These are phyloP conservation scores for Pantherophis vulpinus DNA, from an alignment of 2,797 vertebrate genomes.

Conservation along the genomic window DNA sequence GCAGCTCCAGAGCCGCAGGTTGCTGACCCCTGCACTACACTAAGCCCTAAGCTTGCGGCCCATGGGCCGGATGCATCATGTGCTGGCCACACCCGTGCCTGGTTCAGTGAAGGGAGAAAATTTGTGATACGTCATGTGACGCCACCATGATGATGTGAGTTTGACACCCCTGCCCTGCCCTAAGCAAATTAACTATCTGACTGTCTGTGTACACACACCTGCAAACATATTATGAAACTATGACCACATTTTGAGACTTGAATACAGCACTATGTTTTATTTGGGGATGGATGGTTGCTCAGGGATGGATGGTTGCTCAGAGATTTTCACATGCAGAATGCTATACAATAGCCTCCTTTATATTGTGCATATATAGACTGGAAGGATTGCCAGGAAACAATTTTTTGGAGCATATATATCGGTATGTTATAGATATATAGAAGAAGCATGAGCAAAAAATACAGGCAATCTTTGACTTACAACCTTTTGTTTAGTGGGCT, in stretches of 20 bases:
- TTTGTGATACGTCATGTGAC: too few relatives aligned
- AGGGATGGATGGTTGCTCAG: neutral
- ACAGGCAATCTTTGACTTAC: neutral
- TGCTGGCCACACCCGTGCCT: too few relatives aligned
- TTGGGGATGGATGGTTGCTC: neutral
- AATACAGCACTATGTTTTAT: neutral
- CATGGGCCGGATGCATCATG: rapidly evolving
- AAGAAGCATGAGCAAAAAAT: neutral
- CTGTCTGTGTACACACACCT: neutral
- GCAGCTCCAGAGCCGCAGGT: too few relatives aligned
- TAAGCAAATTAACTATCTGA: neutral
- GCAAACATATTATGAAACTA: neutral
- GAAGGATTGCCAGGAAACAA: neutral
- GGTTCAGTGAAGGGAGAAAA: too few relatives aligned
- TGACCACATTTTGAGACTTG: neutral
- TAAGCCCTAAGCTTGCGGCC: neutral
- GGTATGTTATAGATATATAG: neutral
- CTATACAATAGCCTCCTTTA: neutral
- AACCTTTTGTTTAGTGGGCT: neutral
- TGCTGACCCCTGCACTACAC: too few relatives aligned
- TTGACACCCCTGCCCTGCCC: neutral
- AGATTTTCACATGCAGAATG: neutral
- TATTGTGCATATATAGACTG: neutral
- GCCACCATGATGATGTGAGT: rapidly evolving
- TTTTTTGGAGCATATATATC: neutral